Evolutionary conservation across 2,797 vertebrate genomes (phyloP).

Genomic region (Pangasius krempfi): DNA sequence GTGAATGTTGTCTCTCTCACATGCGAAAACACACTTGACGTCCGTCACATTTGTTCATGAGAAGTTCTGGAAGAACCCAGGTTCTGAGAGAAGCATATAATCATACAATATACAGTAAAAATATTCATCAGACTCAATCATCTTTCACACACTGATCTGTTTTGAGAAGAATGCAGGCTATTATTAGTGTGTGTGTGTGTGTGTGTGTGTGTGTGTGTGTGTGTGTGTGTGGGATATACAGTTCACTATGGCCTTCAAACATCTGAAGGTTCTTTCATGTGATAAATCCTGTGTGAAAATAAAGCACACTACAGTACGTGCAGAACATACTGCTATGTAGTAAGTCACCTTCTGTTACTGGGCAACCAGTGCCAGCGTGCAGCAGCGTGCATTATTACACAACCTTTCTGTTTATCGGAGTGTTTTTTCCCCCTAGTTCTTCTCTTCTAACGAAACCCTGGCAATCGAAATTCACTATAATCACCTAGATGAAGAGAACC

Average conservation of each 20-base stretch:
- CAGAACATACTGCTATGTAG: conserved; percentile 6
- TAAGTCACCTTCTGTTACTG: conserved; percentile 14
- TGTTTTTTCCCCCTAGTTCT: not conserved
- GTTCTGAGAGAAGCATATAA: not conserved
- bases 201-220: conserved; percentile 12
- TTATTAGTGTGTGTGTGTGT: conserved; percentile 2
- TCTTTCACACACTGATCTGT: not conserved
- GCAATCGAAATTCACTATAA: not conserved
- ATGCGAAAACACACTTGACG: too few relatives aligned
- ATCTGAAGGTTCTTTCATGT: conserved; percentile 22
- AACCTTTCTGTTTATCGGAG: not conserved
- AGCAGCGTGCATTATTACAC: not conserved
- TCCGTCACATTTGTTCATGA: too few relatives aligned
- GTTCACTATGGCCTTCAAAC: conserved; percentile 4
- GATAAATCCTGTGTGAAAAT: not conserved
- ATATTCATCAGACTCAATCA: not conserved
- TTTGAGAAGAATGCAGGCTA: not conserved
- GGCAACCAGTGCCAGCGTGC: not conserved
- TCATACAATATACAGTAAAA: not conserved
- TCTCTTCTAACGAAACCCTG: not conserved
- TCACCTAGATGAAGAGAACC: not conserved
- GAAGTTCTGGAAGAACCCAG: too few relatives aligned
- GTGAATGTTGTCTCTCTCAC: too few relatives aligned
- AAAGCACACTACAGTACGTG: not conserved
- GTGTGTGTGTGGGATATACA: not conserved